Evolutionary conservation across 2,888 invertebrate species (phyloP).

Genomic region (Crematogaster levior): DNA sequence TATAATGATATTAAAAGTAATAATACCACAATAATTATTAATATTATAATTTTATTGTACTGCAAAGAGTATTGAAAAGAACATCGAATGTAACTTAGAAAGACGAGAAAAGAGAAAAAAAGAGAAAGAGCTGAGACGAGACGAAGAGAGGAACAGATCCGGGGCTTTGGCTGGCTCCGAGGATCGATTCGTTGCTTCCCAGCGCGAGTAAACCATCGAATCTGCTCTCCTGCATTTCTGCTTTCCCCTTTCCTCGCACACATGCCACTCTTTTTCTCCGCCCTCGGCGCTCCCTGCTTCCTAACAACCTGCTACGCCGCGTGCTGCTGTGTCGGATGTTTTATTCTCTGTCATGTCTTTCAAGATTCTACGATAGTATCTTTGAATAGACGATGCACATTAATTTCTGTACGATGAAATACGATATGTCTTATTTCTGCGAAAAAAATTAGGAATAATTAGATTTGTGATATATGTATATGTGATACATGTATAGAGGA

Average conservation of each 20-base stretch:
- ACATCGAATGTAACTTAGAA: not conserved
- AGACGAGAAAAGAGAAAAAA: not conserved
- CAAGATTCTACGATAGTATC: slow-evolving; percentile 4
- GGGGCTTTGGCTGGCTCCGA: slow-evolving; percentile 64
- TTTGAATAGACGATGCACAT: not conserved
- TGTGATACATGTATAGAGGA: too few species aligned
- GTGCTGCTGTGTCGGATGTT: slow-evolving; percentile 9
- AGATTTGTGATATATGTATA: not conserved
- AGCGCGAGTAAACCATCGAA: slow-evolving; percentile 64
- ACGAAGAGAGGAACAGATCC: slow-evolving; percentile 54
- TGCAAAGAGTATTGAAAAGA: not conserved
- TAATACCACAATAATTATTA: not conserved
- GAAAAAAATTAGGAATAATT: not conserved
- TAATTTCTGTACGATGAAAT: not conserved
- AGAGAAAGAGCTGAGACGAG: slow-evolving; percentile 22
- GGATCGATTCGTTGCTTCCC: slow-evolving; percentile 76
- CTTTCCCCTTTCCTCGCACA: slow-evolving; percentile 51
- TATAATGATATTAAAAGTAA: not conserved
- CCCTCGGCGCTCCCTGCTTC: slow-evolving; percentile 24
- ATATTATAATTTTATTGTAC: not conserved
- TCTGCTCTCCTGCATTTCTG: slow-evolving; percentile 57
- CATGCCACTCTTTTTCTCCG: slow-evolving; percentile 51
- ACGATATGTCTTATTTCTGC: not conserved
- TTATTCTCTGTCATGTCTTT: slow-evolving; percentile 16
- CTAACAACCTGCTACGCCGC: slow-evolving; percentile 44